These are phyloP conservation scores for Hirtodrosophila duncani DNA, from an alignment of 2,888 invertebrate species.

Conservation along the genomic window DNA sequence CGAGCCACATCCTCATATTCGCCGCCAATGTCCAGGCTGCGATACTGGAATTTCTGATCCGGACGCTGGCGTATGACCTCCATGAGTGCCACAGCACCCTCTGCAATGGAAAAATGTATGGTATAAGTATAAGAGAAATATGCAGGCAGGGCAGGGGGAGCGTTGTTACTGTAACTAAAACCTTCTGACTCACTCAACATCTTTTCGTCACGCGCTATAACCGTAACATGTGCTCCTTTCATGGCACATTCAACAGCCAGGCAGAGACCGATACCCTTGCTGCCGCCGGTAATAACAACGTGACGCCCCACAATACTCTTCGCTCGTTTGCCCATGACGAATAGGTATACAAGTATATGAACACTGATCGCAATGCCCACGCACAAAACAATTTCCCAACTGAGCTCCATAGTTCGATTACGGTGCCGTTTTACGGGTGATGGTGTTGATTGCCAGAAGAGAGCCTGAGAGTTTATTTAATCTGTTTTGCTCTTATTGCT, in stretches of 20 bases:
- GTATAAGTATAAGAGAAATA: no score
- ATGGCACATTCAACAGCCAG: conserved; percentile 87
- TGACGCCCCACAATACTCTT: conserved; percentile 79
- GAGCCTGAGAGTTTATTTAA: conserved; percentile 7
- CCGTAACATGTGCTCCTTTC: conserved; percentile 92
- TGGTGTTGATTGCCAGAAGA: neutral
- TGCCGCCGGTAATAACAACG: conserved; percentile 93
- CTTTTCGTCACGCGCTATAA: conserved; percentile 89
- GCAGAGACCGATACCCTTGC: conserved; percentile 95
- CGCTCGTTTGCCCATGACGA: conserved; percentile 69
- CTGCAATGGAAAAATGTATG: conserved; percentile 55
- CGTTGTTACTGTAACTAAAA: neutral
- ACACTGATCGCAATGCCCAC: conserved; percentile 60
- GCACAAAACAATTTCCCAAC: conserved; percentile 62
- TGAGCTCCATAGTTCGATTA: conserved; percentile 63
- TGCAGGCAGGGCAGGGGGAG: neutral
- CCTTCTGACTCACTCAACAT: conserved; percentile 82
- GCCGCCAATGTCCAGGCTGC: conserved; percentile 84
- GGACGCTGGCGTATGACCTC: conserved; percentile 79
- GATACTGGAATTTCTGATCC: conserved; percentile 82
- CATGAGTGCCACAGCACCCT: conserved; percentile 82
- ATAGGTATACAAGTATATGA: conserved; percentile 66
- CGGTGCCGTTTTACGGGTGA: no score
- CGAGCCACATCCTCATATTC: conserved; percentile 82
- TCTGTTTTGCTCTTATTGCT: no score